These are phyloP conservation scores for Electrophaes corylata DNA, from an alignment of 2,888 invertebrate species.

Conservation along the genomic window DNA sequence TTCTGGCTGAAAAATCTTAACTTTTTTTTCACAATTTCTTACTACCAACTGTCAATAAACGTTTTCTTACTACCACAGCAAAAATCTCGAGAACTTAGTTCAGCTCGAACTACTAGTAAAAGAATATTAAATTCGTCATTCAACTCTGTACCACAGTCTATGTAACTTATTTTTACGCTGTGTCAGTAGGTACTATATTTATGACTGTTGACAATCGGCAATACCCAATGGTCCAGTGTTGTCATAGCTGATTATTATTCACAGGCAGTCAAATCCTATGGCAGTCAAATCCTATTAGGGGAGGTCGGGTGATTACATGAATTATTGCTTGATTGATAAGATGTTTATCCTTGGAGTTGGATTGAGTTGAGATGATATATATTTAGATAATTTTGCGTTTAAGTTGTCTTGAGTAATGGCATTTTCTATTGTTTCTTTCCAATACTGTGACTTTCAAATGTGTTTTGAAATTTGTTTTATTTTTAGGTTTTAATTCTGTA, in stretches of 20 bases:
- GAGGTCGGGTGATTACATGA: constrained; percentile 37
- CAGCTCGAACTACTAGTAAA: too few relatives aligned
- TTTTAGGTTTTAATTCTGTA: neutral
- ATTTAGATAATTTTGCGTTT: neutral
- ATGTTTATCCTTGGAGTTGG: constrained; percentile 4
- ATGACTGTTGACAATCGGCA: constrained; percentile 20
- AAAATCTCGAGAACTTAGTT: too few relatives aligned
- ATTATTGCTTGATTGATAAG: constrained; percentile 16
- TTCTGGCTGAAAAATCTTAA: too few relatives aligned
- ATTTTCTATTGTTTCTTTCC: neutral
- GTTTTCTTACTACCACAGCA: too few relatives aligned
- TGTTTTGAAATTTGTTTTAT: neutral
- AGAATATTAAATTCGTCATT: constrained; percentile 2
- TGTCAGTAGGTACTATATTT: too few relatives aligned
- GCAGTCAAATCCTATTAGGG: too few relatives aligned
- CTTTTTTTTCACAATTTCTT: too few relatives aligned
- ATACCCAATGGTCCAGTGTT: constrained; percentile 37
- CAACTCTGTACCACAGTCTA: too few relatives aligned
- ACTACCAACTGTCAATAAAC: too few relatives aligned
- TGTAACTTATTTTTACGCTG: too few relatives aligned
- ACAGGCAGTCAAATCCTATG: constrained; percentile 20
- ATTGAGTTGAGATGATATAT: neutral
- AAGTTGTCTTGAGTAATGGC: neutral
- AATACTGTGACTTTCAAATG: neutral
- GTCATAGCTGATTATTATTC: constrained; percentile 41